Base-by-base conservation (phyloP, 1,140 invertebrate genomes). In the Listronotus bonariensis region DNA sequence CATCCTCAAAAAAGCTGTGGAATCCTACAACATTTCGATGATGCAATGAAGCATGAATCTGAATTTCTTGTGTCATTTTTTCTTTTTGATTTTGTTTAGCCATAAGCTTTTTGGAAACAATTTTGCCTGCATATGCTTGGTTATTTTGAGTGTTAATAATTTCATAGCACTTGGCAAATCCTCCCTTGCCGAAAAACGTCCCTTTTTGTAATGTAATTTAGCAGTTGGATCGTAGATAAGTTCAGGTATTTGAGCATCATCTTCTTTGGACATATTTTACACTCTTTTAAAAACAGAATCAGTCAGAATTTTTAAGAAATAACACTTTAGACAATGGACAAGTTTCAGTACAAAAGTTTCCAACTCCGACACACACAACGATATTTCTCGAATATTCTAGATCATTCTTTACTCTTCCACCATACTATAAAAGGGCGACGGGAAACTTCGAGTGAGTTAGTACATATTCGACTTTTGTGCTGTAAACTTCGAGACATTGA, bases 91-190 rank as follows among this genome's bases (percentile, higher is more conserved):
- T 94, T 68, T 88, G 88, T 79, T 98, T 98, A 15, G 88, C 83
- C 80, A 99, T 89, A 45, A 97, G 80, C 64, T 89, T 88, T 78
- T 99, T 99, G 1, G 95, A 92, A 10, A 99, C 93, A 68, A 99
- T 96, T 83, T 99, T 99, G 15, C 96, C 96, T 42, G 97, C 97
- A 81, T 88, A 97, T 1, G 94, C 83, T 71, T 89, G 83, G 58
- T 90, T 85, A 6, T 88, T 90, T 45, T 84, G 83, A 26, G 87
- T 82, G 76, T 97, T 92, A 67, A 87, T 88, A 32, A 99, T 89
- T 81, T 99, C 97, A 80, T 97, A 99, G 79, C 97, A 99, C 88
- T 92, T 95, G 79, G 96, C 97, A 87, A 99, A 17, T 65, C 61
- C 68, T 82, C 93, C 91, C 86, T 93, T 94, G 74, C 91, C 91